Conservation (phyloP, 2,888 invertebrate species). For the Drosophila helvetica region DNA sequence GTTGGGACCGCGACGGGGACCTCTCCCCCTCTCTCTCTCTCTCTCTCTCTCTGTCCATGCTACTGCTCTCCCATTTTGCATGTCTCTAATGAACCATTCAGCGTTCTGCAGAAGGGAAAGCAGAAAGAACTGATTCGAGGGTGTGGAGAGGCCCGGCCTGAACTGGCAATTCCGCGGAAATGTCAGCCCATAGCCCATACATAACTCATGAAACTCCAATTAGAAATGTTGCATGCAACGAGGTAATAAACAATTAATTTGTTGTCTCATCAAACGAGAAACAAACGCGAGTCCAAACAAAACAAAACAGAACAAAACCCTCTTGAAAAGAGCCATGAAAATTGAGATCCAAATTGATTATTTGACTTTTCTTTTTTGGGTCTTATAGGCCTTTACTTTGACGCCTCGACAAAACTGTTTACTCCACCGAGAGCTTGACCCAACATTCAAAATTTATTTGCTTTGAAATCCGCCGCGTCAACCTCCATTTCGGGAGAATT, state of each 20-base stretch:
- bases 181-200: conserved; percentile 49
- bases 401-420: conserved; percentile 62
- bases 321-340: conserved; percentile 12
- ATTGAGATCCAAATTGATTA: conserved; percentile 33
- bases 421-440: conserved; percentile 54
- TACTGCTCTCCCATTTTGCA: conserved; percentile 58
- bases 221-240: conserved; percentile 55
- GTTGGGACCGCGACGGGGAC: neutral
- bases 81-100: conserved; percentile 71
- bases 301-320: conserved; percentile 32
- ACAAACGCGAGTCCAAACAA: conserved; percentile 53
- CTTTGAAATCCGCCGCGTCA: conserved; percentile 65
- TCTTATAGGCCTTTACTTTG: conserved; percentile 34
- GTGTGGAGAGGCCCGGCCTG: conserved; percentile 16
- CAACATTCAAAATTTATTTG: conserved; percentile 35
- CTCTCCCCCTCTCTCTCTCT: neutral
- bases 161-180: conserved; percentile 59
- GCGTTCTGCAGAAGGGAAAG: conserved; percentile 17
- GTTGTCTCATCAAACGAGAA: conserved; percentile 59
- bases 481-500: conserved; percentile 38
- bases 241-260: conserved; percentile 70
- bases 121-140: conserved; percentile 38
- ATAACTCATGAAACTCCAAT: conserved; percentile 41
- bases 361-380: conserved; percentile 26
- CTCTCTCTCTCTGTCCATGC: neutral